Conservation (phyloP, 2,797 vertebrate genomes). For the Propithecus deckenii region DNA sequence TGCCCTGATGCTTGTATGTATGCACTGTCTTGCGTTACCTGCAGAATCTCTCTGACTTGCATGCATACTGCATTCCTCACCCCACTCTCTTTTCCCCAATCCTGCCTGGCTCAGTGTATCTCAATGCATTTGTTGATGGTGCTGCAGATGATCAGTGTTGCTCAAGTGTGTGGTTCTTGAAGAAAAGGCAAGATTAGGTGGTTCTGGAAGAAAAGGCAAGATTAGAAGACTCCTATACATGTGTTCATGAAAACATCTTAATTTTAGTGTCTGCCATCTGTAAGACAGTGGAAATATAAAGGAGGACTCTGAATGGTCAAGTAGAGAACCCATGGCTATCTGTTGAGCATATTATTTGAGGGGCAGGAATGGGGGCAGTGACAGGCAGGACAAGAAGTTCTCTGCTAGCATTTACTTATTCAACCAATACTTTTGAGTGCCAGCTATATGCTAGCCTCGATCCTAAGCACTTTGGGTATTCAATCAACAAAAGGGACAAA, state of each 20-base stretch:
- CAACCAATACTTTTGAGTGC: neutral
- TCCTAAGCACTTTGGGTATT: neutral
- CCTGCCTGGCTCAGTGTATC: neutral
- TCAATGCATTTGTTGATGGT: neutral
- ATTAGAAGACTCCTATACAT: neutral
- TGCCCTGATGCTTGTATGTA: accelerated
- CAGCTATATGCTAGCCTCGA: neutral
- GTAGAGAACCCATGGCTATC: neutral
- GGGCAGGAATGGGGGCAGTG: neutral
- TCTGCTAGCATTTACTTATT: neutral
- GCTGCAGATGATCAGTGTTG: neutral
- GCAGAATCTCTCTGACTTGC: neutral
- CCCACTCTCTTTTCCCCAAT: neutral
- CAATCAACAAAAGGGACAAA: neutral
- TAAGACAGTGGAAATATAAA: neutral
- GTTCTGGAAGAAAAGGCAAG: neutral
- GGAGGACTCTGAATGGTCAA: neutral
- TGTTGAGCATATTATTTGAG: neutral
- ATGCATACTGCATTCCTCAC: neutral
- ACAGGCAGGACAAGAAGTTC: neutral
- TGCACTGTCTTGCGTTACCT: neutral
- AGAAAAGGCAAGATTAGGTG: neutral
- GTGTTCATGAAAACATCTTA: neutral
- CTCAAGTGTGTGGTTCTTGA: neutral
- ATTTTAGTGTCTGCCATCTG: neutral